phyloP scores from a whole-genome alignment of 2,797 vertebrate genomes.

The Pantherophis vulpinus region DNA sequence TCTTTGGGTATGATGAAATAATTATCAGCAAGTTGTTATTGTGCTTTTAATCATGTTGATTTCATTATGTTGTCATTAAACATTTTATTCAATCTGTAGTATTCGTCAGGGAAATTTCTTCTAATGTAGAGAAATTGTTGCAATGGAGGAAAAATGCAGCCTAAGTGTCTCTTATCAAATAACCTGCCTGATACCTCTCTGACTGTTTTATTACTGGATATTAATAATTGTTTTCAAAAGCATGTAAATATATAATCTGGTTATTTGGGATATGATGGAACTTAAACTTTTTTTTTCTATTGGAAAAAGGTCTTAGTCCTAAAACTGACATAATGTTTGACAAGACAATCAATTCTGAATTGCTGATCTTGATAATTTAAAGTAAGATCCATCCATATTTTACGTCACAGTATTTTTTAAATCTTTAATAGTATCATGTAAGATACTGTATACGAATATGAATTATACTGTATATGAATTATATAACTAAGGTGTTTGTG shows the following conservation, averaged over 20 bases:
- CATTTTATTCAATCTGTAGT: constrained; percentile 7
- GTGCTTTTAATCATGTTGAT: constrained; percentile 29
- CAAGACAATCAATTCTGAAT: neutral
- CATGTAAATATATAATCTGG: constrained; percentile 9
- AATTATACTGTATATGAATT: neutral
- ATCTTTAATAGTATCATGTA: neutral
- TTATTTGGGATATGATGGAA: neutral
- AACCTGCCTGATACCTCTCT: constrained; percentile 9
- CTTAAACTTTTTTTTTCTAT: neutral
- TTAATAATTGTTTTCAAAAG: constrained; percentile 26
- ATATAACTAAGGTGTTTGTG: neutral
- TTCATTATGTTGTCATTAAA: constrained; percentile 30
- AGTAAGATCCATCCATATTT: neutral
- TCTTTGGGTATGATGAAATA: constrained; percentile 15
- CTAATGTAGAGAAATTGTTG: constrained; percentile 25
- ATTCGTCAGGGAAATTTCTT: constrained; percentile 28
- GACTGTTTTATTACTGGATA: constrained; percentile 1
- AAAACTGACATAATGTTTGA: neutral
- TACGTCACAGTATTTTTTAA: neutral
- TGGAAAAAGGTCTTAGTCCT: neutral
- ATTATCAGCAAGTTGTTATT: constrained; percentile 20
- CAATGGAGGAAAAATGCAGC: neutral
- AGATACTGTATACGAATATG: no score
- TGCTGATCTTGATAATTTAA: neutral
- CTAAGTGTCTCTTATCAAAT: constrained; percentile 12